These are phyloP conservation scores for Hoplostethus mediterraneus DNA, from an alignment of 2,797 vertebrate genomes.

Conservation along the genomic window DNA sequence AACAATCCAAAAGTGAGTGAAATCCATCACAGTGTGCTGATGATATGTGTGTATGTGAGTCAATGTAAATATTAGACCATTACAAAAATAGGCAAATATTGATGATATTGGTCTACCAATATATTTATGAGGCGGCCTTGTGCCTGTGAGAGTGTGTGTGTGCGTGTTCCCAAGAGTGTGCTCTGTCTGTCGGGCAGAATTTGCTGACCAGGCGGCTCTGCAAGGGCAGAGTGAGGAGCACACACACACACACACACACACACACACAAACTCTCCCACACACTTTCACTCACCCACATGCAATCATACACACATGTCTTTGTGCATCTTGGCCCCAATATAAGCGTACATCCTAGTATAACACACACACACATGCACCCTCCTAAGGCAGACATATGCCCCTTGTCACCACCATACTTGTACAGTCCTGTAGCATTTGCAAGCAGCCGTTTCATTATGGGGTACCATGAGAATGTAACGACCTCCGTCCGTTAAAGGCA, in stretches of 20 bases:
- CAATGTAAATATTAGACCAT: neutral
- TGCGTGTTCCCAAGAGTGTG: constrained; percentile 48
- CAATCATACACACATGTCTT: neutral
- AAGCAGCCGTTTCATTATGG: constrained; percentile 22
- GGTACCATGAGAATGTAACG: neutral
- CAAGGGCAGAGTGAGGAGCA: constrained; percentile 67
- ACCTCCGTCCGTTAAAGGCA: constrained; percentile 7
- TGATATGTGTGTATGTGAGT: too few relatives aligned
- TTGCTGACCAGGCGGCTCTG: constrained; percentile 70
- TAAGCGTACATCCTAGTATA: neutral
- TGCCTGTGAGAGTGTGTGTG: constrained; percentile 18
- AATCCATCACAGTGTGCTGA: neutral
- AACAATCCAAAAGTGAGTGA: neutral
- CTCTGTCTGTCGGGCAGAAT: constrained; percentile 68
- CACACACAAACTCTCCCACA: neutral
- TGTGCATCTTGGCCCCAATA: constrained; percentile 15
- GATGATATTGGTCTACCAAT: neutral
- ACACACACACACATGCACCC: constrained; percentile 7
- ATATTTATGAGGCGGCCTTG: constrained; percentile 1
- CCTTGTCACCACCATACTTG: constrained; percentile 40
- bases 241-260: constrained; percentile 9
- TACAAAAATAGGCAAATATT: neutral
- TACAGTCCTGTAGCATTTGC: constrained; percentile 24
- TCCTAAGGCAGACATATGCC: constrained; percentile 40
- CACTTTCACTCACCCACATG: neutral